phyloP scores from a whole-genome alignment of 23 tunicate species.

The Botrylloides violaceus region DNA sequence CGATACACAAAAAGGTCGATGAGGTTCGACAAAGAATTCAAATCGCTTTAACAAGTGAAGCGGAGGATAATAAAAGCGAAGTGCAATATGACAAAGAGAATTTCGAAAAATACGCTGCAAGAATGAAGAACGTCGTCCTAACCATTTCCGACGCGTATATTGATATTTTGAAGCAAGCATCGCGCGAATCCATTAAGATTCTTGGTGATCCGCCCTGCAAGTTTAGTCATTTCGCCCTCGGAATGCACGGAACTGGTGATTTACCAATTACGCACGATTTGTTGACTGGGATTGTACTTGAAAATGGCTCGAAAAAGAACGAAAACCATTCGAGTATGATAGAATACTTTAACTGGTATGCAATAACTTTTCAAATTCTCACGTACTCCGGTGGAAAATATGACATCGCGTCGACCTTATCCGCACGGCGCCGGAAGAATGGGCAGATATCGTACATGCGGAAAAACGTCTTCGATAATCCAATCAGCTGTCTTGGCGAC shows the following conservation, averaged over 20 bases:
- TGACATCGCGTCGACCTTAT: too few relatives aligned
- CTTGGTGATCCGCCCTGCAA: constrained; percentile 53
- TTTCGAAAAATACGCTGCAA: constrained; percentile 1
- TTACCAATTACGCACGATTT: constrained; percentile 42
- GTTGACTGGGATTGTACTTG: constrained; percentile 31
- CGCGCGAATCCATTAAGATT: constrained; percentile 28
- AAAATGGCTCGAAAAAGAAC: neutral
- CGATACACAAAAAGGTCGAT: neutral
- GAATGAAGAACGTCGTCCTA: neutral
- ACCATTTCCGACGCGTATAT: constrained; percentile 22
- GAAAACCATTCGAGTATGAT: constrained; percentile 10
- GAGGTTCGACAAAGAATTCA: neutral
- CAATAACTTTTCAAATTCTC: constrained; percentile 43
- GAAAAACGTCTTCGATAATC: neutral
- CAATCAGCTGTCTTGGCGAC: neutral
- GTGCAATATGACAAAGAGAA: neutral
- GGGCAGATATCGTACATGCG: neutral
- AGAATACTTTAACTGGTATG: constrained; percentile 54
- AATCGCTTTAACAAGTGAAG: neutral
- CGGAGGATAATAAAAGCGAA: neutral
- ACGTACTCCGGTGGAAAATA: constrained; percentile 32
- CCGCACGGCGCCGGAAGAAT: too few relatives aligned
- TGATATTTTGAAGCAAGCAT: constrained; percentile 20
- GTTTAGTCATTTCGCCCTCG: constrained; percentile 34
- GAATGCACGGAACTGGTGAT: constrained; percentile 41